A percentile compares a stretch with the other conserved stretches of the same genome.
Evolutionary conservation across 2,888 invertebrate genomes (phyloP).

Genomic region (Idaea straminata): DNA sequence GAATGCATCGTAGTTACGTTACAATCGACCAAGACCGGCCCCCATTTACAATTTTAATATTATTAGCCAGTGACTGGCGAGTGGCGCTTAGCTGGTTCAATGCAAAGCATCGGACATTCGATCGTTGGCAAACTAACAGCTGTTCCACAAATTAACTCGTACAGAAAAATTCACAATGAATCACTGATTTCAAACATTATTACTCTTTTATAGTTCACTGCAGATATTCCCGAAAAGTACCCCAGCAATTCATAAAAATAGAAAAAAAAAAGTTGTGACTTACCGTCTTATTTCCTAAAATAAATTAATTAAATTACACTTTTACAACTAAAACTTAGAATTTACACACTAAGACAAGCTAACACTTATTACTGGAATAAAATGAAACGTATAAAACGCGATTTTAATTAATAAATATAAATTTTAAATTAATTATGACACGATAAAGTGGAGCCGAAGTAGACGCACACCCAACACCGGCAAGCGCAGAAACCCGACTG

Average conservation of each 20-base stretch:
- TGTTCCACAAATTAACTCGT: constrained; percentile 9
- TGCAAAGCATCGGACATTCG: constrained; percentile 5
- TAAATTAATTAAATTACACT: constrained; percentile 48
- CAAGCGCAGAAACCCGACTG: constrained; percentile 78
- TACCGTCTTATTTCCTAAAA: constrained; percentile 55
- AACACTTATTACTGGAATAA: constrained; percentile 35
- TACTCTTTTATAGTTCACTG: neutral
- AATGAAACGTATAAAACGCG: constrained; percentile 32
- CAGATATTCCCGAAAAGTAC: neutral
- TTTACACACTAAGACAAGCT: constrained; percentile 45
- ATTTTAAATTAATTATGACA: constrained; percentile 55
- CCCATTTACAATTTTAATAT: constrained; percentile 11
- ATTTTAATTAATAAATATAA: constrained; percentile 45
- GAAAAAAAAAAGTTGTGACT: constrained; percentile 43
- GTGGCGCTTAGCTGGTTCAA: neutral
- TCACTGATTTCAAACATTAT: constrained; percentile 9
- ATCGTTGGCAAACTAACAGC: constrained; percentile 6
- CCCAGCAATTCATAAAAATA: constrained; percentile 10
- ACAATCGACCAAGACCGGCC: constrained; percentile 20
- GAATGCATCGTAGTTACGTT: neutral
- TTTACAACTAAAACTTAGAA: constrained; percentile 35
- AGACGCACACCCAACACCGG: constrained; percentile 58
- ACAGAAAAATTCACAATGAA: neutral
- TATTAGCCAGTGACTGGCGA: constrained; percentile 2
- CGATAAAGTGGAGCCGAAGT: constrained; percentile 62